A percentile compares a stretch with the other conserved stretches of the same genome.
These are phyloP conservation scores for Micronisus gabar DNA, from an alignment of 2,113 vertebrate species.

Conservation along the genomic window DNA sequence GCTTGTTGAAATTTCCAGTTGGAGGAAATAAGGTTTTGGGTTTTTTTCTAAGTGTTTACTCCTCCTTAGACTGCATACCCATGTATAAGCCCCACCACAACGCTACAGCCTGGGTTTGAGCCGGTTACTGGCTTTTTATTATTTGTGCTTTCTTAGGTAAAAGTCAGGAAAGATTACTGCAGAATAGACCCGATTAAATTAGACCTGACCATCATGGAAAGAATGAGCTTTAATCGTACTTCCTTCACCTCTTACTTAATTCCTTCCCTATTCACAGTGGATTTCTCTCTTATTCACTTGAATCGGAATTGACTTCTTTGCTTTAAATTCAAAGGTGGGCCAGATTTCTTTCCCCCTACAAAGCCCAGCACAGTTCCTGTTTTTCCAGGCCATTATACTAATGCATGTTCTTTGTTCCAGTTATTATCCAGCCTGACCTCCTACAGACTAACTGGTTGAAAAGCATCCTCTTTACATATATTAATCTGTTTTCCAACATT, in stretches of 20 bases:
- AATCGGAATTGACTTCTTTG: neutral
- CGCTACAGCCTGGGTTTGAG: neutral
- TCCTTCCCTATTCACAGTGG: neutral
- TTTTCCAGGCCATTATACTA: neutral
- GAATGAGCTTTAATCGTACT: slow-evolving; percentile 49
- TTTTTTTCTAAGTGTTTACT: neutral
- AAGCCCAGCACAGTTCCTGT: neutral
- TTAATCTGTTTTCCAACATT: neutral
- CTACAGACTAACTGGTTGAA: neutral
- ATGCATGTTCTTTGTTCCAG: neutral
- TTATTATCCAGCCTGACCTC: neutral
- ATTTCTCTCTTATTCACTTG: neutral
- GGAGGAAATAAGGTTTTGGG: neutral
- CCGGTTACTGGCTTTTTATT: neutral
- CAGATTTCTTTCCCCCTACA: neutral
- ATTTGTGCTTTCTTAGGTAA: neutral
- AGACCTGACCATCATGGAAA: neutral
- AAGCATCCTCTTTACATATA: neutral
- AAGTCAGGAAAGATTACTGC: neutral
- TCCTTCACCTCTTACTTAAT: slow-evolving; percentile 27
- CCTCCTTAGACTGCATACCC: neutral
- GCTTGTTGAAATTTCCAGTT: neutral
- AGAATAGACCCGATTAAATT: neutral
- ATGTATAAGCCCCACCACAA: neutral
- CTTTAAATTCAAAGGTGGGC: neutral